Evolutionary conservation across 2,888 invertebrate species (phyloP).

Genomic region (Oasisia sp.): DNA sequence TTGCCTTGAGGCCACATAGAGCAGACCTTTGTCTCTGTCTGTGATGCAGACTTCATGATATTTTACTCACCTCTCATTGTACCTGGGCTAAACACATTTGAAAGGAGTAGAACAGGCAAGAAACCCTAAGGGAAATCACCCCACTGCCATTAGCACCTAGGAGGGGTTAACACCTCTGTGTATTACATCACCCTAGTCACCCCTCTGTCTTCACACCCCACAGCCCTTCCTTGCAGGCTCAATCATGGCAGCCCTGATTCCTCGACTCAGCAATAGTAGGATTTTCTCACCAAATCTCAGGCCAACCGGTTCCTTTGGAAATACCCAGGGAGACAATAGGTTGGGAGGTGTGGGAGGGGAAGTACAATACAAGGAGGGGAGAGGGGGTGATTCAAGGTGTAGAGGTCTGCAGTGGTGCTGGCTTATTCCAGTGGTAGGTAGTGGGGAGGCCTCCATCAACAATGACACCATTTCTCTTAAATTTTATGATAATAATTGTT

Average conservation of each 20-base stretch:
- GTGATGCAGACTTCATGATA: neutral
- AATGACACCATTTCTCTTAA: neutral
- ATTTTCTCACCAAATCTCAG: neutral
- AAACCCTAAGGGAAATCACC: conserved; percentile 8
- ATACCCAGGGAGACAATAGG: neutral
- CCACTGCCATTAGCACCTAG: conserved; percentile 8
- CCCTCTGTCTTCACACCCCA: conserved; percentile 5
- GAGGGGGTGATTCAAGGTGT: neutral
- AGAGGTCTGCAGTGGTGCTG: neutral
- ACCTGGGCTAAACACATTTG: neutral
- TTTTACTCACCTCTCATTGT: conserved; percentile 5
- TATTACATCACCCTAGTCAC: neutral
- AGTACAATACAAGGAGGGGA: neutral
- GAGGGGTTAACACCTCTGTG: neutral
- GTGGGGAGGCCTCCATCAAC: neutral
- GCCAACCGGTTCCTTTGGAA: neutral
- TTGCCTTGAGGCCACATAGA: neutral
- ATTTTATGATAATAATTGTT: neutral
- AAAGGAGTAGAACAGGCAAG: neutral
- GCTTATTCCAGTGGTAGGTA: too few species aligned
- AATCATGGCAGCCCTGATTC: neutral
- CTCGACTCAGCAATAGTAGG: neutral
- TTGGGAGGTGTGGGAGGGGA: neutral
- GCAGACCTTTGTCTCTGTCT: neutral
- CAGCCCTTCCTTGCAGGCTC: neutral